Base-by-base conservation (phyloP, 1,140 invertebrate genomes). In the Andrena cerasifolii region DNA sequence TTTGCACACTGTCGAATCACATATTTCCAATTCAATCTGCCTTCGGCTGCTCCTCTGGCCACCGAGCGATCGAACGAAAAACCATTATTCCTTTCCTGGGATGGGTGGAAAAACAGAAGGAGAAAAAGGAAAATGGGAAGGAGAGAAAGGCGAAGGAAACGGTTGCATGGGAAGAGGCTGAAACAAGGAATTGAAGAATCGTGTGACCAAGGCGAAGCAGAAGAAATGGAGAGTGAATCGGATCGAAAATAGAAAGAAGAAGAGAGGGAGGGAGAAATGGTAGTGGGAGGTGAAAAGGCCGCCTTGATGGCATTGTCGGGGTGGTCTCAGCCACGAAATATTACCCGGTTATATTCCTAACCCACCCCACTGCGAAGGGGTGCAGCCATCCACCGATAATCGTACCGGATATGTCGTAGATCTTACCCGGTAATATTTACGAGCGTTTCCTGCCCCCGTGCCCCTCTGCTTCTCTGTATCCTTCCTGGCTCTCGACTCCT, bases 11-110 rank as follows among this genome's bases (percentile, higher is more conserved):
- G 82, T 78, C 83, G 83, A 88, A 88, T 90, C 87, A 85, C 88
- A 88, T 89, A 89, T 88, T 90, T 88, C 76, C 88, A 89, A 90
- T 90, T 90, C 88, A 84, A 82, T 83, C 87, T 86, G 81, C 82
- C 83, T 85, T 67, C 56, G 56, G 59, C 82, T 80, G 74, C 75
- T 40, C 36, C 36, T 10, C 53, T 82, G 58, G 65, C 61, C 58
- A 47, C 63, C 56, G 65, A 80, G 68, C 86, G 80, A 83, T 86
- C 83, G 87, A 88, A 89, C 86, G 87, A 86, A 82, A 88, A 89
- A 76, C 80, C 88, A 89, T 89, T 89, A 89, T 88, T 89, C 83
- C 87, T 85, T 77, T 72, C 72, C 66, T 10, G 80, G 10, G 75
- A 79, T 66, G 54, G 59, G 36, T 31, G 31, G 63, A 28, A 59